phyloP scores from a whole-genome alignment of 2,113 vertebrate species.

The Pseudonaja textilis region DNA sequence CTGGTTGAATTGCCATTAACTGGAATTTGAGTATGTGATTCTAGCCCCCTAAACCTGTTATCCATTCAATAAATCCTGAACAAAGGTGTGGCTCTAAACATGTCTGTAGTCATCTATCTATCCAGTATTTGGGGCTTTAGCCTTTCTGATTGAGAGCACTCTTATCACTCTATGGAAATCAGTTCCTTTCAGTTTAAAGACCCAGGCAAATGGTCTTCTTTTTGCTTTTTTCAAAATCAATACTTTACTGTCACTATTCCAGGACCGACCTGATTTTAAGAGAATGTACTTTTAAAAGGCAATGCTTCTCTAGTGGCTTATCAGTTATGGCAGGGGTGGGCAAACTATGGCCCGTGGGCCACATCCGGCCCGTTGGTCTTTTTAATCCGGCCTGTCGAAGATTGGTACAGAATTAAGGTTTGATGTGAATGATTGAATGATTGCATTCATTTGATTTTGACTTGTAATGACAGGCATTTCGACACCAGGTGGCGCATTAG shows the following conservation, averaged over 20 bases:
- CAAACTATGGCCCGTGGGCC: no score
- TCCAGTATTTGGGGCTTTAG: conserved; percentile 58
- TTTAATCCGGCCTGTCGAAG: no score
- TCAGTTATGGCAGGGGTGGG: background rate
- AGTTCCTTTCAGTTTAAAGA: conserved; percentile 45
- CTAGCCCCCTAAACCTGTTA: conserved; percentile 59
- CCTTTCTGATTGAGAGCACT: conserved; percentile 32
- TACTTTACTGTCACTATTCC: conserved; percentile 10
- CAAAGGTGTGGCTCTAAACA: conserved; percentile 37
- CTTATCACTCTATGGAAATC: conserved; percentile 46
- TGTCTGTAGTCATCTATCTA: conserved; percentile 50
- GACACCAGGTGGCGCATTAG: no score
- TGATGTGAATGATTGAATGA: no score
- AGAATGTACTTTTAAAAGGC: background rate
- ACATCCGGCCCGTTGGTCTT: no score
- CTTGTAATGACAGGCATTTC: no score
- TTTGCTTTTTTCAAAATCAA: background rate
- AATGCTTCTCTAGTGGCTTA: background rate
- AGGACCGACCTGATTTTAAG: conserved; percentile 4
- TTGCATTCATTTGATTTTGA: no score
- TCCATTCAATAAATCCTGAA: conserved; percentile 56
- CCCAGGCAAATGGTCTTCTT: background rate
- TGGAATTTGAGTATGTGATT: conserved; percentile 57
- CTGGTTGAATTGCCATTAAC: conserved; percentile 40
- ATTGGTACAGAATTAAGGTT: no score